A percentile compares a stretch with the other conserved stretches of the same genome.
Evolutionary conservation across 1,140 invertebrate species (phyloP).

Genomic region (Marisa cornuarietis): DNA sequence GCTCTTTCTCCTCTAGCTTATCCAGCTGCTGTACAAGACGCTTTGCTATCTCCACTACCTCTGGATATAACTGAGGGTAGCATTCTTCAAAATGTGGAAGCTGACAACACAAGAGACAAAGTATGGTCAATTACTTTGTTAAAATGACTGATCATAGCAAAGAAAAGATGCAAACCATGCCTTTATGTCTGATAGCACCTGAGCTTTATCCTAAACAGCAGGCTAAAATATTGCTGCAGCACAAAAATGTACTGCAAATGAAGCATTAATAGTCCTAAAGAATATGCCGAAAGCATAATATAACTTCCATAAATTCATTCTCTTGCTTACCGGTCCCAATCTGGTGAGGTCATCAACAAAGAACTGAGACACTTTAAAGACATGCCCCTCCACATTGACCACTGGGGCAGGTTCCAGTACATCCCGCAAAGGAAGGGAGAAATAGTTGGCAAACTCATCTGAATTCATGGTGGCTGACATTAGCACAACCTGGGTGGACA

Average conservation of each 20-base stretch:
- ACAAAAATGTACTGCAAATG: no score
- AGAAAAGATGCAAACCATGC: no score
- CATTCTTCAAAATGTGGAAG: conserved; percentile 49
- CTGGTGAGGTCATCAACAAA: conserved; percentile 57
- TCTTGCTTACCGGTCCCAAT: not conserved
- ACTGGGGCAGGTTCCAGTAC: conserved; percentile 58
- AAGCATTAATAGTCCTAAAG: no score
- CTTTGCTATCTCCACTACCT: conserved; percentile 61
- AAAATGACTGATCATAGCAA: no score
- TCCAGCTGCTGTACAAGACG: conserved; percentile 79
- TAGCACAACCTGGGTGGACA: conserved; percentile 51
- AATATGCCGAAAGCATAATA: no score
- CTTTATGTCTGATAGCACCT: no score
- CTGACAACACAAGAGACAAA: conserved; percentile 31
- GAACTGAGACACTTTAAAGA: conserved; percentile 56
- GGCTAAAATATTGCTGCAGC: no score
- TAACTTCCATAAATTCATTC: no score
- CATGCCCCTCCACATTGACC: conserved; percentile 53
- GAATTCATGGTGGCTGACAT: conserved; percentile 66
- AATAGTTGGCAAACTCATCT: conserved; percentile 61
- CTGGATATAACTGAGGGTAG: conserved; percentile 50
- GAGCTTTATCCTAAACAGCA: no score
- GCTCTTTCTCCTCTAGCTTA: conserved; percentile 71
- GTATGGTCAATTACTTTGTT: no score
- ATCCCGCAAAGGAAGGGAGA: conserved; percentile 51